Evolutionary conservation across 2,113 vertebrate species (phyloP).

Genomic region (Anas platyrhynchos): DNA sequence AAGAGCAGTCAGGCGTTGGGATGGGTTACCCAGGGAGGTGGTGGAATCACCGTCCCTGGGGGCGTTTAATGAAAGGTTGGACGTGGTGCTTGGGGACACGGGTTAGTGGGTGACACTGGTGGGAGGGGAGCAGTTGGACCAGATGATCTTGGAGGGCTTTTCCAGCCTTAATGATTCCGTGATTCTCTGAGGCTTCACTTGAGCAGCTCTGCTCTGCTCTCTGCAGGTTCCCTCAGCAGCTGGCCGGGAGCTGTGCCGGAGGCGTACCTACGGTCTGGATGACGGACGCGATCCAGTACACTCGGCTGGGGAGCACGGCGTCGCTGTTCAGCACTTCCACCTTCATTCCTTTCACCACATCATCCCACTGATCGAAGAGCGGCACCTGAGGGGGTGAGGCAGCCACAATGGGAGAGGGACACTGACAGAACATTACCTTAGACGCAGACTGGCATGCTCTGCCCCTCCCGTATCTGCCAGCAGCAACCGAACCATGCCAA

Average conservation of each 20-base stretch:
- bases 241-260: background rate
- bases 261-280: slow-evolving; percentile 87
- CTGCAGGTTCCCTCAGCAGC: background rate
- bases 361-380: slow-evolving; percentile 91
- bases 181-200: background rate
- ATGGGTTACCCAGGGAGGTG: too few species aligned
- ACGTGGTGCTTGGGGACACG: too few species aligned
- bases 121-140: too few species aligned
- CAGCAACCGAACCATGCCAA: background rate
- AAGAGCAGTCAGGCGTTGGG: too few species aligned
- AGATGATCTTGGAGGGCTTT: too few species aligned
- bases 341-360: slow-evolving; percentile 89
- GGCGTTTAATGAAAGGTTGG: too few species aligned
- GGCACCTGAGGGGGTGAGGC: slow-evolving; percentile 81
- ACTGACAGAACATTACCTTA: background rate
- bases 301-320: slow-evolving; percentile 89
- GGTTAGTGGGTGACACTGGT: too few species aligned
- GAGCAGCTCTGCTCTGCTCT: background rate
- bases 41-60: too few species aligned
- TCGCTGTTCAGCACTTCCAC: slow-evolving; percentile 94
- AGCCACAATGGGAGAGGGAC: background rate
- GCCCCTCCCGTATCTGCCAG: background rate
- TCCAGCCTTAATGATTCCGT: too few species aligned
- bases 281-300: slow-evolving; percentile 95
- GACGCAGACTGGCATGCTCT: background rate